A percentile compares a stretch with the other conserved stretches of the same genome.
These are phyloP conservation scores for Bubalus kerabau DNA, from an alignment of 2,113 vertebrate species.

Conservation along the genomic window DNA sequence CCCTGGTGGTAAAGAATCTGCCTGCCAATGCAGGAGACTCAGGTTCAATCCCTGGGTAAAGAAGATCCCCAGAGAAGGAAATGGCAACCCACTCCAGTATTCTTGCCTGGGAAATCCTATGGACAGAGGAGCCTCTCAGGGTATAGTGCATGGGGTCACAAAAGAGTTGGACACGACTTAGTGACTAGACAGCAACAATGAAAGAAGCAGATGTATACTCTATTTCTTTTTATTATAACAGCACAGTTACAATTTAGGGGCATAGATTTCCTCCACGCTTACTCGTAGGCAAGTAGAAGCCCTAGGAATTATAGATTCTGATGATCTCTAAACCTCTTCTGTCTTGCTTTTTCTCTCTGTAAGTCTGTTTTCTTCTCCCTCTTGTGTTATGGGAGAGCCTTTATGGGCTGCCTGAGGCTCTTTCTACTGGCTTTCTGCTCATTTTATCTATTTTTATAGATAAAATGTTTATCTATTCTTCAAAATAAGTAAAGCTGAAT, in stretches of 20 bases:
- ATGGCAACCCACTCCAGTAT: background rate
- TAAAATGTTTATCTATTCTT: background rate
- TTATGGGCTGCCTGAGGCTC: background rate
- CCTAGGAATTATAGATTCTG: background rate
- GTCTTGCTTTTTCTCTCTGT: background rate
- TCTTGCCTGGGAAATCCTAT: background rate
- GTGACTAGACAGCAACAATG: background rate
- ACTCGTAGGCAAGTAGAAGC: background rate
- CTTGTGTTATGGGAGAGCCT: background rate
- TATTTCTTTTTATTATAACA: background rate
- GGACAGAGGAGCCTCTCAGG: background rate
- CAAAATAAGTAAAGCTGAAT: background rate
- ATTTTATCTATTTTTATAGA: background rate
- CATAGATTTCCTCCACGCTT: background rate
- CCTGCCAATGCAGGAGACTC: background rate
- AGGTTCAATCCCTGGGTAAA: background rate
- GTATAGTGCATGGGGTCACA: background rate
- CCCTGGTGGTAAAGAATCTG: background rate
- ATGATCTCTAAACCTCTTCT: background rate
- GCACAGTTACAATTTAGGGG: background rate
- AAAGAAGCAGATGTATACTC: background rate
- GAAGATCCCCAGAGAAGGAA: background rate
- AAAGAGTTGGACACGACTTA: background rate
- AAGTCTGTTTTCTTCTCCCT: background rate
- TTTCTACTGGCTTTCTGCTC: background rate